phyloP scores from a whole-genome alignment of 2,797 vertebrate species.

The Cryptoprocta ferox region DNA sequence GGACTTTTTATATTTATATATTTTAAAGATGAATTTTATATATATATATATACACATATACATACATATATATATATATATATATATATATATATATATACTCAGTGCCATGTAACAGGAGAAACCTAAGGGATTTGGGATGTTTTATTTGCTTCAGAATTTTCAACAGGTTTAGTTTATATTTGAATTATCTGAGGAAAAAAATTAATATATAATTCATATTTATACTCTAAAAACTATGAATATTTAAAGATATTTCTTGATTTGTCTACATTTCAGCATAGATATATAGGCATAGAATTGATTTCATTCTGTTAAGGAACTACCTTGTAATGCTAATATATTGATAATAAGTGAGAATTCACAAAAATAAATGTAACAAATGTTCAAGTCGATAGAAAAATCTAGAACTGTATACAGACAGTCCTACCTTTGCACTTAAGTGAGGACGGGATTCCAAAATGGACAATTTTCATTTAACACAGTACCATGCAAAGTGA shows the following conservation, averaged over 20 bases:
- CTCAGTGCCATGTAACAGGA: background rate
- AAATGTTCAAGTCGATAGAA: slow-evolving; percentile 5
- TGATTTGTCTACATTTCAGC: slow-evolving; percentile 16
- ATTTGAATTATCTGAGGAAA: slow-evolving; percentile 53
- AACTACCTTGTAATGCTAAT: background rate
- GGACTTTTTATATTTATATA: background rate
- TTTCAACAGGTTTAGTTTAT: slow-evolving; percentile 52
- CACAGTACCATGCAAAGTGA: background rate
- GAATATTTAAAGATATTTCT: background rate
- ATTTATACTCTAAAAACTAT: slow-evolving; percentile 29
- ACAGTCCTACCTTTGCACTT: background rate
- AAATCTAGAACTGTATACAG: background rate
- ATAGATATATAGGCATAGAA: background rate
- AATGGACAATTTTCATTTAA: background rate
- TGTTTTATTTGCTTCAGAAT: slow-evolving; percentile 46
- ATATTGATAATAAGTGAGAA: background rate
- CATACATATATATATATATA: too few species aligned
- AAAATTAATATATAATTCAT: slow-evolving; percentile 44
- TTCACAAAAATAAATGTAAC: slow-evolving; percentile 14
- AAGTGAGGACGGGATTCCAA: background rate
- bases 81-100: background rate
- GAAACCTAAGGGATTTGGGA: background rate
- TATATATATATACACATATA: too few species aligned
- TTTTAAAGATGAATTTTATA: background rate
- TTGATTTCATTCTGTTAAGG: slow-evolving; percentile 40